These are phyloP conservation scores for Corythaeola cristata DNA, from an alignment of 2,113 vertebrate genomes.

Conservation along the genomic window DNA sequence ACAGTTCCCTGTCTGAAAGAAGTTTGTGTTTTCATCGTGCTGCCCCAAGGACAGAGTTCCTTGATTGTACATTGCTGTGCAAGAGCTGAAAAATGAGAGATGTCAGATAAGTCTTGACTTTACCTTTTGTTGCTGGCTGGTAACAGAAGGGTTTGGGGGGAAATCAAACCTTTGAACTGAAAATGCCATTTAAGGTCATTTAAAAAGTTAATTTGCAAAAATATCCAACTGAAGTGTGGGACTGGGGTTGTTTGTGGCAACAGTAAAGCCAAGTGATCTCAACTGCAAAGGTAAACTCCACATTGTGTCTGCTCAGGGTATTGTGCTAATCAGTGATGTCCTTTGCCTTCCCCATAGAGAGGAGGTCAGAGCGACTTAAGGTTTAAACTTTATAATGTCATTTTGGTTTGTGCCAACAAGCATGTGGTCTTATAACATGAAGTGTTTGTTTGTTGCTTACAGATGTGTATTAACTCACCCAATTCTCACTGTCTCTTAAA, in stretches of 20 bases:
- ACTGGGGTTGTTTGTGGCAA: not conserved
- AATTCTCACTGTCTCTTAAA: not conserved
- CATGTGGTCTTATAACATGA: not conserved
- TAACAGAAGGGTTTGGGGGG: not conserved
- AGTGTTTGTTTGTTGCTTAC: conserved; percentile 7
- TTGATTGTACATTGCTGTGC: not conserved
- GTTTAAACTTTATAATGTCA: not conserved
- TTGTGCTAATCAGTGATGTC: not conserved
- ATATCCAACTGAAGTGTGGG: not conserved
- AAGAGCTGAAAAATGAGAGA: not conserved
- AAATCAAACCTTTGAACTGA: not conserved
- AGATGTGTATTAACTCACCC: not conserved
- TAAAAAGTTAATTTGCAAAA: not conserved
- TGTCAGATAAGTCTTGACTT: not conserved
- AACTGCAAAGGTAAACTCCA: not conserved
- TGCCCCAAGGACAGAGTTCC: not conserved
- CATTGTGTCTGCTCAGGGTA: not conserved
- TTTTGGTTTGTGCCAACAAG: not conserved
- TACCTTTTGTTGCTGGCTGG: not conserved
- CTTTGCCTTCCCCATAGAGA: not conserved
- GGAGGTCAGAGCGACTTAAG: not conserved
- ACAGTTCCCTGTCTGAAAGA: not conserved
- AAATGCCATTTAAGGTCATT: not conserved
- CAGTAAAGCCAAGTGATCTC: not conserved
- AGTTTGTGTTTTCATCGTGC: not conserved